phyloP scores from a whole-genome alignment of 2,113 vertebrate genomes.

The Lycaon pictus region DNA sequence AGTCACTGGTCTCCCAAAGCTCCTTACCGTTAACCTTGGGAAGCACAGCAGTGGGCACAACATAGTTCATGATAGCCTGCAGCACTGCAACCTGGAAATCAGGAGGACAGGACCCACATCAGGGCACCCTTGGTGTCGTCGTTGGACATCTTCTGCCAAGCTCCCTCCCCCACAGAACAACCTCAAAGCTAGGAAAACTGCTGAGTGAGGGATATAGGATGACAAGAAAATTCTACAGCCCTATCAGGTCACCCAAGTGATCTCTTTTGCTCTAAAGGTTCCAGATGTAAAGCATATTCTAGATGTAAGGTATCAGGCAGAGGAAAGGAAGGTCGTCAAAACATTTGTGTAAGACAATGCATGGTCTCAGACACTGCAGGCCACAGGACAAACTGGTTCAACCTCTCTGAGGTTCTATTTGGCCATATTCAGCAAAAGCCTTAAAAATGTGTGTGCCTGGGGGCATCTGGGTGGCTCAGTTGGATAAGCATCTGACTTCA shows the following conservation, averaged over 20 bases:
- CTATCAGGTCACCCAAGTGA: rapidly evolving
- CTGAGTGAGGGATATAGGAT: not conserved
- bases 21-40: constrained; percentile 71
- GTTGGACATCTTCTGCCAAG: rapidly evolving
- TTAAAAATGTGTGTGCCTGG: not conserved
- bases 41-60: not conserved
- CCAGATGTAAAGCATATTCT: not conserved
- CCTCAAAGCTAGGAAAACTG: not conserved
- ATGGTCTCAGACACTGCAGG: not conserved
- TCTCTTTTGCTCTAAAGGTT: not conserved
- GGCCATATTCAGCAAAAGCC: not conserved
- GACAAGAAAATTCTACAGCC: rapidly evolving
- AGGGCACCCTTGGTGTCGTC: rapidly evolving
- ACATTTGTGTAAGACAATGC: not conserved
- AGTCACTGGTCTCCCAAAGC: not conserved
- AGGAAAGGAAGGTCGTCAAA: not conserved
- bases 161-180: not conserved
- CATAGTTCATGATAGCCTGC: not conserved
- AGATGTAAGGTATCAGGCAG: too few relatives aligned
- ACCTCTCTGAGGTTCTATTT: not conserved
- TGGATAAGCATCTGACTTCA: not conserved
- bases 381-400: not conserved
- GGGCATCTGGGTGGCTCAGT: not conserved
- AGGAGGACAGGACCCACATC: rapidly evolving
- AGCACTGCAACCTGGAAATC: constrained; percentile 60